Evolutionary conservation across 2,113 vertebrate genomes (phyloP).

Genomic region (Acanthochromis polyacanthus): DNA sequence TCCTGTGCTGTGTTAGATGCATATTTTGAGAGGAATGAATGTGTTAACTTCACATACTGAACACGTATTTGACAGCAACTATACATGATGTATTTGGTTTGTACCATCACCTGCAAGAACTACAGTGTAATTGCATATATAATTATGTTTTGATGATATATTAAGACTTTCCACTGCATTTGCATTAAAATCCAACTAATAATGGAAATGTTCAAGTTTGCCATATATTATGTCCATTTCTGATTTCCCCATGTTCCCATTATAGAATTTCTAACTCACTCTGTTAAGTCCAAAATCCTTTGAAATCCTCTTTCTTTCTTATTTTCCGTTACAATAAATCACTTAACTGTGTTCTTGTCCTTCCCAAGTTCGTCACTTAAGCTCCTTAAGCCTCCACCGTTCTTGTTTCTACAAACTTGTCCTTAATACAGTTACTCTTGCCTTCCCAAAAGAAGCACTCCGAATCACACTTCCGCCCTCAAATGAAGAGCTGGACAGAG

Average conservation of each 20-base stretch:
- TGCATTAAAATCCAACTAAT: constrained; percentile 13
- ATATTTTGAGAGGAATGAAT: constrained; percentile 63
- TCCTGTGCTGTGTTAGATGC: constrained; percentile 31
- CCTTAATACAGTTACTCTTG: constrained; percentile 78
- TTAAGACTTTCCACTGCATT: constrained; percentile 48
- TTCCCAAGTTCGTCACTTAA: constrained; percentile 42
- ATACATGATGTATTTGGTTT: constrained; percentile 30
- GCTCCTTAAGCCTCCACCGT: constrained; percentile 8
- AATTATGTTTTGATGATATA: constrained; percentile 21
- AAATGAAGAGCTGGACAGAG: constrained; percentile 37
- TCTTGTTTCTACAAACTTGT: constrained; percentile 78
- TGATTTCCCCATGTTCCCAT: constrained; percentile 52
- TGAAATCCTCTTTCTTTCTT: constrained; percentile 3
- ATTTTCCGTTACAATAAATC: constrained; percentile 25
- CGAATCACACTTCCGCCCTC: constrained; percentile 25
- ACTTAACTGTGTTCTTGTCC: constrained; percentile 34
- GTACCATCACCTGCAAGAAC: constrained; percentile 22
- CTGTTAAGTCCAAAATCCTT: constrained; percentile 30
- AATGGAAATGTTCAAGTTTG: constrained; percentile 58
- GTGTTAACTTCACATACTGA: constrained; percentile 39
- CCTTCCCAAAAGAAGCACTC: constrained; percentile 72
- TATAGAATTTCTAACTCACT: constrained; percentile 14
- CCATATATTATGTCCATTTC: constrained; percentile 1
- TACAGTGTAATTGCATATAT: constrained; percentile 17
- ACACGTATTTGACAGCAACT: constrained; percentile 15